phyloP scores from a whole-genome alignment of 1,140 invertebrate species.

The Drosophila baimaii region DNA sequence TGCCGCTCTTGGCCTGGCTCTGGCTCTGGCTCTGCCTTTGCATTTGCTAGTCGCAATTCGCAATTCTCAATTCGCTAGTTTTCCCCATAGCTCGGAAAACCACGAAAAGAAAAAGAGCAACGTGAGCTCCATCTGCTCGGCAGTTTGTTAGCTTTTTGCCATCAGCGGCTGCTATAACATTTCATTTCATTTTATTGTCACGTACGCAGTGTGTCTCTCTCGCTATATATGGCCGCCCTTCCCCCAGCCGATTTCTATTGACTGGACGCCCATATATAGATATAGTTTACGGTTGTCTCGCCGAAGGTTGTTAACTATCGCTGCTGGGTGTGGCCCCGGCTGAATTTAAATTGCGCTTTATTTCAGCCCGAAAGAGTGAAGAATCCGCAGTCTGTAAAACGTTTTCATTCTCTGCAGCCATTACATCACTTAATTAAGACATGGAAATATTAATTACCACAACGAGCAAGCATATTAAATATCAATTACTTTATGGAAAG shows the following conservation, averaged over 20 bases:
- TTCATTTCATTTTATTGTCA: conserved; percentile 83
- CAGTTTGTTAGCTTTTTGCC: conserved; percentile 43
- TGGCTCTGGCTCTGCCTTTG: conserved; percentile 36
- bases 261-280: conserved; percentile 57
- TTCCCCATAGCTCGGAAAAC: conserved; percentile 35
- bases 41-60: conserved; percentile 7
- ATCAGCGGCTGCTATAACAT: conserved; percentile 64
- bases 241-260: conserved; percentile 45
- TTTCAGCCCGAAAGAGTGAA: background rate
- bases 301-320: conserved; percentile 37
- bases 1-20: conserved; percentile 30
- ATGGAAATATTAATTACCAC: conserved; percentile 16
- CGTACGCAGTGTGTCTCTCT: conserved; percentile 73
- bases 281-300: conserved; percentile 41
- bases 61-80: conserved; percentile 59
- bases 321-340: conserved; percentile 39
- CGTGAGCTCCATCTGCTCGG: conserved; percentile 34
- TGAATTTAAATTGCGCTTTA: conserved; percentile 38
- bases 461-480: conserved; percentile 26
- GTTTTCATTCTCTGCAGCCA: background rate
- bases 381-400: background rate
- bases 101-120: conserved; percentile 38
- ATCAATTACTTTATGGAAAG: conserved; percentile 20
- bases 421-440: conserved; percentile 21
- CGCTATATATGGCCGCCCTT: conserved; percentile 69